Conservation (phyloP, 2,888 invertebrate species). For the Polymixis flavicincta region DNA sequence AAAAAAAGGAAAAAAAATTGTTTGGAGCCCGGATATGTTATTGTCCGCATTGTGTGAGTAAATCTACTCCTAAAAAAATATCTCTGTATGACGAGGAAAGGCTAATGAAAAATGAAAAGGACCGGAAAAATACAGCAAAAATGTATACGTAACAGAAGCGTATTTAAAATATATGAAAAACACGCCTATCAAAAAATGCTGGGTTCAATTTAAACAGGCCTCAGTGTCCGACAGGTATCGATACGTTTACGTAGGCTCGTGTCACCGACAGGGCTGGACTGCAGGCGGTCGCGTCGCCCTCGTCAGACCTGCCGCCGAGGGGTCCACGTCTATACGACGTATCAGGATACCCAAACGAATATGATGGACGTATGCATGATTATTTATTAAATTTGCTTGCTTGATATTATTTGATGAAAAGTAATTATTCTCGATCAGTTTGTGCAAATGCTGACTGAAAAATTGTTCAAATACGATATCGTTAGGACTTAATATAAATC, state of each 20-base stretch:
- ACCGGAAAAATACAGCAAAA: not conserved
- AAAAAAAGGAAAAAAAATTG: not conserved
- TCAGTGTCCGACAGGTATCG: conserved; percentile 45
- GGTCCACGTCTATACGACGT: conserved; percentile 23
- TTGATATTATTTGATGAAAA: not conserved
- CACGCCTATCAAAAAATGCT: conserved; percentile 5
- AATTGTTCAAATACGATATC: not conserved
- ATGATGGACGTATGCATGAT: conserved; percentile 8
- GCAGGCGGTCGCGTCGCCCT: conserved; percentile 59
- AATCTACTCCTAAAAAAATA: not conserved
- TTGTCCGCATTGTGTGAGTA: no score
- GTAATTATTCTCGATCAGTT: not conserved
- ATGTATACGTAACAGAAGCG: not conserved
- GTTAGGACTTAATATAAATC: not conserved
- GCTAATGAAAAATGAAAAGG: not conserved
- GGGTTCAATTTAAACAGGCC: conserved; percentile 35
- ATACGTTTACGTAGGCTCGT: conserved; percentile 57
- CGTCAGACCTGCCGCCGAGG: conserved; percentile 38
- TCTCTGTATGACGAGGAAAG: not conserved
- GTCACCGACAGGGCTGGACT: conserved; percentile 66
- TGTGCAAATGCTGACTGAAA: not conserved
- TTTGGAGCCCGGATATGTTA: not conserved
- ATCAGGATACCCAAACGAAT: conserved; percentile 10
- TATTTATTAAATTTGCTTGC: not conserved
- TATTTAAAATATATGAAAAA: conserved; percentile 28